Evolutionary conservation across 1,140 invertebrate genomes (phyloP), one percentile per base, ranked within the genome.

Genomic region (Drosophila ironensis): DNA sequence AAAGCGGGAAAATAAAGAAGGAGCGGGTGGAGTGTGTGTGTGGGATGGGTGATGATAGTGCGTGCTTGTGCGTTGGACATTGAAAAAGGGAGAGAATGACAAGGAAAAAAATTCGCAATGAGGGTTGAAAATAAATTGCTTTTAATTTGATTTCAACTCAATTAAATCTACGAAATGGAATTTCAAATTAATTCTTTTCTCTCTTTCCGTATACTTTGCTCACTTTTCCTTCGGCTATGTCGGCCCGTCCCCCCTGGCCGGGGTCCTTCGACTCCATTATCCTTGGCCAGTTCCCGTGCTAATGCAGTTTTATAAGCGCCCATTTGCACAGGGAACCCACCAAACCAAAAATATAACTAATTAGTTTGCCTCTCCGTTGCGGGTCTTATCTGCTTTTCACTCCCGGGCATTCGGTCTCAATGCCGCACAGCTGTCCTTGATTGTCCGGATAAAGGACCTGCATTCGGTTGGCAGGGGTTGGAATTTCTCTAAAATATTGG

Each of bases 101-200:
- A n/a, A n/a, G n/a, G 47, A 77, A 73, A 80, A 84, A 86, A 87
- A 81, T 61, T 87, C 51, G 81, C 81, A 81, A 70, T 69, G 74
- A 72, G 87, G 88, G 84, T 89, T 86, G 88, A 63, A 88, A 89
- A 89, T 89, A 87, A 87, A 88, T 89, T 89, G 80, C 80, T 89
- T 89, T 89, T 89, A 89, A 89, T 89, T 89, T 89, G 87, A 88
- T 89, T 89, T 89, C 84, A 89, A 89, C 84, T 89, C 84, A 89
- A 89, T 89, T 89, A 89, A 89, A 89, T 89, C 72, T 72, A 82
- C 76, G 66, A 86, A 89, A 89, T 89, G 76, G 80, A 89, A 88
- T 89, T 89, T 88, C 70, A 82, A 89, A 89, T 89, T 89, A 87
- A 89, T 73, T 89, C 84, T 69, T 67, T 73, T 54, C 40, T 41